These are phyloP conservation scores for Florisuga fusca DNA, from an alignment of 2,797 vertebrate species.

Conservation along the genomic window DNA sequence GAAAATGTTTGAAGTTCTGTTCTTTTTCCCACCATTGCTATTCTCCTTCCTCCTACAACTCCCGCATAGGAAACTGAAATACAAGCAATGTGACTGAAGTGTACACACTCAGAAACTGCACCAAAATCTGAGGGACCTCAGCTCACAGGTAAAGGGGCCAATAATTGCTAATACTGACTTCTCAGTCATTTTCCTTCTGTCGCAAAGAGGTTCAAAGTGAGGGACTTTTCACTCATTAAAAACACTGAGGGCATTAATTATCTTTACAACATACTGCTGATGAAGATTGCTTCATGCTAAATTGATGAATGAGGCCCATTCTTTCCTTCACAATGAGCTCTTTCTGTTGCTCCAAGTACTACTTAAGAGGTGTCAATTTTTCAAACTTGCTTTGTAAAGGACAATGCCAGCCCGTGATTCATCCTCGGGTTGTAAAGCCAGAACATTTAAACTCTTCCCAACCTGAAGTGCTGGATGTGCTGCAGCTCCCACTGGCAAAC, in stretches of 20 bases:
- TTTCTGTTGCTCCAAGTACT: not conserved
- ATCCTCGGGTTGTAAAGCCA: not conserved
- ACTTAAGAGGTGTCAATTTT: not conserved
- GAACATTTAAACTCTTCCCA: not conserved
- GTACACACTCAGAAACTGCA: not conserved
- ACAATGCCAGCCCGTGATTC: not conserved
- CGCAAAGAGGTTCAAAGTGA: not conserved
- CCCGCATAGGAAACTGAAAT: not conserved
- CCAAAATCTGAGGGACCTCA: not conserved
- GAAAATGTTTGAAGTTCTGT: slow-evolving; percentile 11
- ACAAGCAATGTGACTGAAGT: not conserved
- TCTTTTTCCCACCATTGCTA: slow-evolving; percentile 1
- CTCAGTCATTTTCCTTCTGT: not conserved
- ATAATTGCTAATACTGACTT: not conserved
- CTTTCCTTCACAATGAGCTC: not conserved
- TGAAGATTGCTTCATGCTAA: not conserved
- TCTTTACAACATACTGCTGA: not conserved
- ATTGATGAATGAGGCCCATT: not conserved
- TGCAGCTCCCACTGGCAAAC: not conserved
- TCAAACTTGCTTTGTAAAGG: not conserved
- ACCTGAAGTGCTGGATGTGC: not conserved
- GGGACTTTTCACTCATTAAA: not conserved
- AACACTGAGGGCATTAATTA: not conserved
- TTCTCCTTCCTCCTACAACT: slow-evolving; percentile 32
- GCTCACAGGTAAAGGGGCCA: not conserved